phyloP scores from a whole-genome alignment of 2,797 vertebrate species.

The Hydrophis major region DNA sequence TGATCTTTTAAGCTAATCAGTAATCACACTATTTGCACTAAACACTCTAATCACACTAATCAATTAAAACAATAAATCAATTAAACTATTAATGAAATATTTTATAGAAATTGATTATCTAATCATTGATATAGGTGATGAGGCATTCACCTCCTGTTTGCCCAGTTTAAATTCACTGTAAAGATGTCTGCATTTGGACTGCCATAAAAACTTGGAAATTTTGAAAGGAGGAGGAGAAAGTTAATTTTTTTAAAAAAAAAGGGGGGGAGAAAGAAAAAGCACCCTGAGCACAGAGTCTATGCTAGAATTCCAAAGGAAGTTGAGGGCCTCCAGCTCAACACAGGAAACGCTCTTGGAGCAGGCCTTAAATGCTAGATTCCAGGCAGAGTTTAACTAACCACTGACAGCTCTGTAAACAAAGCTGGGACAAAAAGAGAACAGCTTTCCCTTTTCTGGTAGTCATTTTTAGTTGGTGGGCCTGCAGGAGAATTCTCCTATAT shows the following conservation, averaged over 20 bases:
- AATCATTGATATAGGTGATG: no score
- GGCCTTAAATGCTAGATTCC: constrained; percentile 78
- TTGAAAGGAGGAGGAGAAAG: constrained; percentile 33
- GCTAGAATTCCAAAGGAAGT: constrained; percentile 77
- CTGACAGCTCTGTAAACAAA: constrained; percentile 89
- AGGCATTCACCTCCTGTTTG: not conserved
- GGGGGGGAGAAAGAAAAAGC: constrained; percentile 12
- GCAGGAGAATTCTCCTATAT: constrained; percentile 75
- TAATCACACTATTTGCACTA: no score
- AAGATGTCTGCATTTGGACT: constrained; percentile 35
- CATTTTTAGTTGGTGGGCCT: constrained; percentile 81
- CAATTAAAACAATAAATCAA: no score
- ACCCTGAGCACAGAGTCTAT: constrained; percentile 46
- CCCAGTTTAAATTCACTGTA: not conserved
- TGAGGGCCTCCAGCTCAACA: constrained; percentile 73
- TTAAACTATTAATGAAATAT: no score
- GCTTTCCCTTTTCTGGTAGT: constrained; percentile 86
- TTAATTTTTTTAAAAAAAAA: fast-evolving
- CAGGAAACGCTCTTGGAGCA: constrained; percentile 79
- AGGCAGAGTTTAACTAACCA: constrained; percentile 82
- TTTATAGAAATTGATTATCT: no score
- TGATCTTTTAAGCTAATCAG: no score
- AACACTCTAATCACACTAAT: no score
- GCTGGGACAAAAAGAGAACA: constrained; percentile 75
- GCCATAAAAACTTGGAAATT: constrained; percentile 51